Evolutionary conservation across 2,888 invertebrate species (phyloP).

Genomic region (Strigamia transsilvanica): DNA sequence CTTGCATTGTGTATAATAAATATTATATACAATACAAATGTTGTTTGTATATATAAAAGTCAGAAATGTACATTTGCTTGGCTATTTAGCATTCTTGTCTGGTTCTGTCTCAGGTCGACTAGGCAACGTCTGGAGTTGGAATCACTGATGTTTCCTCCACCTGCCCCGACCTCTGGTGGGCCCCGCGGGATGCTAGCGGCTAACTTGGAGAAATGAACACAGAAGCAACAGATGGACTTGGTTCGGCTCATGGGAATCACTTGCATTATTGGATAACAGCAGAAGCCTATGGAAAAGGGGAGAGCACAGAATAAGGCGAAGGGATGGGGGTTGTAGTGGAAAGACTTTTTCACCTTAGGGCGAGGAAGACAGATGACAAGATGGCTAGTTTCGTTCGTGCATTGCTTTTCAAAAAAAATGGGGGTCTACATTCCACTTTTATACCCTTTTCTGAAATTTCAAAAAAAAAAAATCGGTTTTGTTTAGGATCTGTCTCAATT

Average conservation of each 20-base stretch:
- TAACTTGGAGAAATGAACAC: slow-evolving; percentile 42
- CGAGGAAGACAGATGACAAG: slow-evolving; percentile 34
- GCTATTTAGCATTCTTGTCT: slow-evolving; percentile 28
- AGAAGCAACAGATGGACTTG: slow-evolving; percentile 44
- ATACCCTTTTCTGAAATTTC: background rate
- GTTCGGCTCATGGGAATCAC: slow-evolving; percentile 44
- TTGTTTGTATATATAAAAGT: background rate
- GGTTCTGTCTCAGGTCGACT: slow-evolving; percentile 26
- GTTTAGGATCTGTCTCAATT: too few species aligned
- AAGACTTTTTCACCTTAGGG: slow-evolving; percentile 37
- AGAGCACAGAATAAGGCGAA: slow-evolving; percentile 2
- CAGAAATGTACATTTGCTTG: slow-evolving; percentile 21
- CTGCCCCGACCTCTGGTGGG: slow-evolving; percentile 39
- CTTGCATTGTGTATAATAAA: too few species aligned
- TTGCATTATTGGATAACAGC: slow-evolving; percentile 39
- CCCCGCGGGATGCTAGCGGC: slow-evolving; percentile 32
- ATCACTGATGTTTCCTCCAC: slow-evolving; percentile 44
- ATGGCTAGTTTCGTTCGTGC: slow-evolving; percentile 29
- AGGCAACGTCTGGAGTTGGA: slow-evolving; percentile 24
- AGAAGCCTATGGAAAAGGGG: slow-evolving; percentile 37
- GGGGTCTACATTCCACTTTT: background rate
- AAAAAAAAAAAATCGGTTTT: background rate
- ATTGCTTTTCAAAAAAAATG: slow-evolving; percentile 35
- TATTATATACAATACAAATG: background rate
- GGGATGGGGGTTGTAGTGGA: slow-evolving; percentile 11